Percentiles rank a stretch among this genome's conserved stretches.
Conservation (phyloP, 2,888 invertebrate species). For the Himalopsyche kuldschensis region DNA sequence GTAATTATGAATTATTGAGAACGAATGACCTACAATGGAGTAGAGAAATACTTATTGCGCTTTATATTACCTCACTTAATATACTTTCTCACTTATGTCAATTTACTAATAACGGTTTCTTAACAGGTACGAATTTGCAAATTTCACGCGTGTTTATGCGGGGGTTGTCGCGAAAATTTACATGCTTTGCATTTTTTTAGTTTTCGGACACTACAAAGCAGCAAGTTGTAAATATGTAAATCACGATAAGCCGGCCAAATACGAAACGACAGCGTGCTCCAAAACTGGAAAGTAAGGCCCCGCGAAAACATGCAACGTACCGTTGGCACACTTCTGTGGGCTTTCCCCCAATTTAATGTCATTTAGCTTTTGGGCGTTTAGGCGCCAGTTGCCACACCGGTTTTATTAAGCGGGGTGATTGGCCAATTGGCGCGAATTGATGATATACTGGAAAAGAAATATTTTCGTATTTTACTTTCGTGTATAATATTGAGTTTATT, state of each 20-base stretch:
- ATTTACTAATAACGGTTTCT: neutral
- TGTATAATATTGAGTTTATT: neutral
- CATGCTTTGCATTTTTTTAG: neutral
- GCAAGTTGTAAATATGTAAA: neutral
- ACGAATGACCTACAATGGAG: neutral
- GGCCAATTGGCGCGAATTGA: neutral
- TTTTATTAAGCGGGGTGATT: neutral
- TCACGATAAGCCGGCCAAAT: neutral
- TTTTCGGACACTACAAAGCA: neutral
- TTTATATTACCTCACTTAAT: neutral
- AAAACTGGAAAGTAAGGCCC: neutral
- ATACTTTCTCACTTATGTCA: neutral
- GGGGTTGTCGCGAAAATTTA: neutral
- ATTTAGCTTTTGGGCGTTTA: neutral
- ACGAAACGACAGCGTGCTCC: neutral
- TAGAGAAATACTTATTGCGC: neutral
- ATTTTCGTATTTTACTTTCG: neutral
- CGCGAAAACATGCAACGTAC: neutral
- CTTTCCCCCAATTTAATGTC: neutral
- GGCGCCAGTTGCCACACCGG: neutral
- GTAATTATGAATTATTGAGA: neutral
- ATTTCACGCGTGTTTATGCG: neutral
- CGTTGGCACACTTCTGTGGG: neutral
- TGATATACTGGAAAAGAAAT: neutral
- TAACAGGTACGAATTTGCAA: neutral